A percentile compares a stretch with the other conserved stretches of the same genome.
Conservation (phyloP, 2,888 invertebrate genomes). For the Toxonevra muliebris region DNA sequence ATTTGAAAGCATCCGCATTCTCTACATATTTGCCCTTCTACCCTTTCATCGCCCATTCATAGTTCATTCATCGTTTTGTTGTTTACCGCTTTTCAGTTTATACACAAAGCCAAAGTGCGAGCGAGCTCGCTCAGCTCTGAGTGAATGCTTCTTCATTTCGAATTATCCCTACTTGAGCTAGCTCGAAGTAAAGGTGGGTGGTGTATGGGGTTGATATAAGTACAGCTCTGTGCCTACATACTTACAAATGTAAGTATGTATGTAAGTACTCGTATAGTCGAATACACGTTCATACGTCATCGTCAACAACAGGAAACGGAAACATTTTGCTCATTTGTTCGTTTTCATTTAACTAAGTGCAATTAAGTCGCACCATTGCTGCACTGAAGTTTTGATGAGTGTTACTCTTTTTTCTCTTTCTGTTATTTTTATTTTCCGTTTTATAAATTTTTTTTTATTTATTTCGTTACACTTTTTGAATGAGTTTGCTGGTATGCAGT, state of each 20-base stretch:
- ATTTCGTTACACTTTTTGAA: conserved; percentile 14
- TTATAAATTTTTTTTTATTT: conserved; percentile 8
- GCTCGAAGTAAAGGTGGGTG: no score
- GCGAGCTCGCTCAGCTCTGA: no score
- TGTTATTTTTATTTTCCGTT: conserved; percentile 5
- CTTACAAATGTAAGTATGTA: background rate
- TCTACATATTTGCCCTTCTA: no score
- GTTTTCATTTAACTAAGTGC: conserved; percentile 58
- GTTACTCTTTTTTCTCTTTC: background rate
- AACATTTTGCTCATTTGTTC: conserved; percentile 53
- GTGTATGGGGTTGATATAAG: no score
- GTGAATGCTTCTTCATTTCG: no score
- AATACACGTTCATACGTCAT: background rate
- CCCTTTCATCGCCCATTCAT: no score
- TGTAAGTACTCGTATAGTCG: background rate
- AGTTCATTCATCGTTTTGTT: background rate
- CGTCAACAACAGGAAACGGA: conserved; percentile 36
- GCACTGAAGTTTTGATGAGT: background rate
- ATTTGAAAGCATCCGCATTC: no score
- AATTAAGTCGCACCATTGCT: conserved; percentile 42
- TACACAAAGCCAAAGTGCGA: no score
- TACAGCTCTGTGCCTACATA: background rate
- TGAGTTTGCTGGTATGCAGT: background rate
- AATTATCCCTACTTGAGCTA: no score
- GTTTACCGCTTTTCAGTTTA: background rate